A percentile compares a stretch with the other conserved stretches of the same genome.
Evolutionary conservation across 2,797 vertebrate species (phyloP).

Genomic region (Sebastes diploproa): DNA sequence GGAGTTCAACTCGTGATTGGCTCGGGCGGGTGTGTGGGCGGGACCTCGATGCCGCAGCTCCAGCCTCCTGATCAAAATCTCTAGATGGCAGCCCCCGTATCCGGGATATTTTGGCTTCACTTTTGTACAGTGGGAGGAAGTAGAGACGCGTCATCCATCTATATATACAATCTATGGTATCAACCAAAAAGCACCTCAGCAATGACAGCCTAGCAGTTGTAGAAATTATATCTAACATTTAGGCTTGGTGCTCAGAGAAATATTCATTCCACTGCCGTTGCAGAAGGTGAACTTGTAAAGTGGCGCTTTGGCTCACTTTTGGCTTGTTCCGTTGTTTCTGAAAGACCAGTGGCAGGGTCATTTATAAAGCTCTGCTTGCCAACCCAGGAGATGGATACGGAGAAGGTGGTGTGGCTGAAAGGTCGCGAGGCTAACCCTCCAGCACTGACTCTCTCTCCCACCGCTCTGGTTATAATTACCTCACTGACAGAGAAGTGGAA

Average conservation of each 20-base stretch:
- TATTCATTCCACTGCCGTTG: not conserved
- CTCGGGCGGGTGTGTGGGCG: too few species aligned
- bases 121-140: too few species aligned
- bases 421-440: slow-evolving; percentile 35
- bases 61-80: too few species aligned
- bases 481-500: slow-evolving; percentile 48
- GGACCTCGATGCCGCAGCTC: too few species aligned
- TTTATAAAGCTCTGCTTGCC: slow-evolving; percentile 15
- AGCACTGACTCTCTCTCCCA: slow-evolving; percentile 46
- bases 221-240: not conserved
- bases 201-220: not conserved
- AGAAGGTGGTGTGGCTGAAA: slow-evolving; percentile 31
- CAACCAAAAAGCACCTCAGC: not conserved
- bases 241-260: not conserved
- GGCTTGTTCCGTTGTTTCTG: slow-evolving; percentile 10
- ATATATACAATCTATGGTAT: too few species aligned
- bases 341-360: slow-evolving; percentile 6
- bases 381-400: slow-evolving; percentile 29
- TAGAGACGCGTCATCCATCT: too few species aligned
- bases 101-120: too few species aligned
- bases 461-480: slow-evolving; percentile 52
- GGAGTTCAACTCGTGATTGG: too few species aligned
- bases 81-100: too few species aligned
- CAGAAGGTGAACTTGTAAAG: slow-evolving; percentile 12
- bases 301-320: slow-evolving; percentile 16